Evolutionary conservation across 2,113 vertebrate genomes (phyloP), one percentile per base, ranked within the genome.

Genomic region (Plectropomus leopardus): DNA sequence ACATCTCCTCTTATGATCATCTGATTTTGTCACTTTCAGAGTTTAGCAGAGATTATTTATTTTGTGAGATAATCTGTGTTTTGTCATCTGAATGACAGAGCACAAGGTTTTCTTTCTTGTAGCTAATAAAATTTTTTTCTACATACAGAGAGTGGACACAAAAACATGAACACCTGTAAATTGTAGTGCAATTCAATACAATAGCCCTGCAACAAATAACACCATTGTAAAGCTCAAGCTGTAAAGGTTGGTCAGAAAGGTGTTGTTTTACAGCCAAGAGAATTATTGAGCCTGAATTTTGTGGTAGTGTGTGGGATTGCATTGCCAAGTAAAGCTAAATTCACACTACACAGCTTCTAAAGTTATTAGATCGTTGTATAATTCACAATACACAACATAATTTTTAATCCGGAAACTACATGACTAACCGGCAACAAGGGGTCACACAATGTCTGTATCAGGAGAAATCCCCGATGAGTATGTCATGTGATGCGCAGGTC

Each of bases 21-120:
- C 54, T 21, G 7, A 77, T 32, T 48, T 24, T 40, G 40, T 54
- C 34, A 64, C 16, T 30, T 65, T 45, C 28, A 75, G 59, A 83
- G 2, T 21, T 58, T 68, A 40, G 57, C 60, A 71, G 73, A 76
- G 28, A 14, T 69, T 42, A 53, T 72, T 76, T 30, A 65, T 76
- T 57, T 16, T 7, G 4, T n/a, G 34, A 34, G 16, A 16, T 44
- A 19, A 51, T 48, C 50, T 19, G 16, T 21, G 42, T 26, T 60
- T 70, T 72, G 3, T 72, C 21, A 21, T 82, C 23, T 70, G 15
- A 65, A 5, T 0, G 1, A 54, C 14, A 23, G 6, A 17, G 36
- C 28, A 53, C 24, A 44, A 61, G 36, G 13, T 13, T 19, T 58
- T 50, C 21, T 15, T 7, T 60, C 44, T n/a, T 48, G 13, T 26